Conservation (phyloP, 2,888 invertebrate species). For the Ochropacha duplaris region DNA sequence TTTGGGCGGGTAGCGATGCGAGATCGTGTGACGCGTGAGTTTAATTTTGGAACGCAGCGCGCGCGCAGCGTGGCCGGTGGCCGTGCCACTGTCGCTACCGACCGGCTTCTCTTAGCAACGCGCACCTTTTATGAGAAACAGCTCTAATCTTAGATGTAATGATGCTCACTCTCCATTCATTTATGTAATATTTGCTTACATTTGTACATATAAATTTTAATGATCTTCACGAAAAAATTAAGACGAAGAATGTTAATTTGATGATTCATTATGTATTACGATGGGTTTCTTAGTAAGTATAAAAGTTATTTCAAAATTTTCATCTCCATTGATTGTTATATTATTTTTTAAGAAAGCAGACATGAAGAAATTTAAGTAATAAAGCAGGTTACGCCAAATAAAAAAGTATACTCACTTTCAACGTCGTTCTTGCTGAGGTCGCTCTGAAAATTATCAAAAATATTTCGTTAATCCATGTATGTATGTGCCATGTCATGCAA, state of each 20-base stretch:
- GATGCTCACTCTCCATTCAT: slow-evolving; percentile 43
- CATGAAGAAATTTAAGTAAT: background rate
- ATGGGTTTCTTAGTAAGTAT: slow-evolving; percentile 7
- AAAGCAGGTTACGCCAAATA: background rate
- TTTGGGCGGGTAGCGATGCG: slow-evolving; percentile 78
- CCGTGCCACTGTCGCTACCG: slow-evolving; percentile 56
- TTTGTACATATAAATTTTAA: background rate
- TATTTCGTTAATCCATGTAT: slow-evolving; percentile 71
- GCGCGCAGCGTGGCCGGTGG: slow-evolving; percentile 61
- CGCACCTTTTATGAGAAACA: slow-evolving; percentile 77
- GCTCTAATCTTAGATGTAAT: slow-evolving; percentile 72
- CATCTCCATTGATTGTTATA: background rate
- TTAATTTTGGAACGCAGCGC: slow-evolving; percentile 78
- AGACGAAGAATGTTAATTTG: background rate
- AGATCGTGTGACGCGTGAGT: slow-evolving; percentile 72
- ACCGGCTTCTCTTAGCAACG: slow-evolving; percentile 64
- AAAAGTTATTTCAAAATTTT: background rate
- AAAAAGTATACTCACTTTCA: slow-evolving; percentile 89
- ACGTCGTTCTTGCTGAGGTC: slow-evolving; percentile 93
- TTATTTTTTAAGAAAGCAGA: too few relatives aligned
- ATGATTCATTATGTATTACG: background rate
- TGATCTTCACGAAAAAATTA: background rate
- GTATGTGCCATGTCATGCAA: slow-evolving; percentile 51
- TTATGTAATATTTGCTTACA: slow-evolving; percentile 33
- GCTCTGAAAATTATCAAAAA: slow-evolving; percentile 87